phyloP scores from a whole-genome alignment of 2,888 invertebrate species.

The Oscheius sp. region DNA sequence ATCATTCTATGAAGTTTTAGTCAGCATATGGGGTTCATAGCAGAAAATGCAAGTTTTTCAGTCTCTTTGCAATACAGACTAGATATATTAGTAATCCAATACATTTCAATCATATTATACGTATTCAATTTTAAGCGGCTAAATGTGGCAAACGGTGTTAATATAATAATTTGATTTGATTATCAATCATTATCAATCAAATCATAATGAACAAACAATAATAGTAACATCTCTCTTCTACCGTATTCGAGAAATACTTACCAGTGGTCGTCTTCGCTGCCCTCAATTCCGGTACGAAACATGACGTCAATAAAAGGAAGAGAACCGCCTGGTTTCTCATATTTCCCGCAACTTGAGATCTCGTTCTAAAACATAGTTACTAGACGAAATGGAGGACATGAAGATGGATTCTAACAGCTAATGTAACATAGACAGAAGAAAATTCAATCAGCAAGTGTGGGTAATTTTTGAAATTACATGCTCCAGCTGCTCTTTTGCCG shows the following conservation, averaged over 20 bases:
- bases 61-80: too few species aligned
- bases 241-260: not conserved
- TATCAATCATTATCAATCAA: too few species aligned
- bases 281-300: not conserved
- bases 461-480: slow-evolving; percentile 1
- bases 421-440: not conserved
- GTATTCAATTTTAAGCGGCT: too few species aligned
- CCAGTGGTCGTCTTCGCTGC: not conserved
- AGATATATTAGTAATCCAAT: too few species aligned
- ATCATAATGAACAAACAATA: too few species aligned
- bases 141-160: too few species aligned
- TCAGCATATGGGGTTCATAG: too few species aligned
- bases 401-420: not conserved
- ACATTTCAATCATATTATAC: too few species aligned
- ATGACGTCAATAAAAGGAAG: not conserved
- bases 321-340: not conserved
- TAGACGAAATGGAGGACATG: not conserved
- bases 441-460: not conserved
- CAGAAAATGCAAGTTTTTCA: too few species aligned
- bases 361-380: not conserved
- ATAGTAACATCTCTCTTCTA: too few species aligned
- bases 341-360: not conserved
- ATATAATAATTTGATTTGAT: too few species aligned
- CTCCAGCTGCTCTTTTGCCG: not conserved
- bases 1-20: too few species aligned